phyloP scores from a whole-genome alignment of 2,113 vertebrate species.

The Limanda limanda region DNA sequence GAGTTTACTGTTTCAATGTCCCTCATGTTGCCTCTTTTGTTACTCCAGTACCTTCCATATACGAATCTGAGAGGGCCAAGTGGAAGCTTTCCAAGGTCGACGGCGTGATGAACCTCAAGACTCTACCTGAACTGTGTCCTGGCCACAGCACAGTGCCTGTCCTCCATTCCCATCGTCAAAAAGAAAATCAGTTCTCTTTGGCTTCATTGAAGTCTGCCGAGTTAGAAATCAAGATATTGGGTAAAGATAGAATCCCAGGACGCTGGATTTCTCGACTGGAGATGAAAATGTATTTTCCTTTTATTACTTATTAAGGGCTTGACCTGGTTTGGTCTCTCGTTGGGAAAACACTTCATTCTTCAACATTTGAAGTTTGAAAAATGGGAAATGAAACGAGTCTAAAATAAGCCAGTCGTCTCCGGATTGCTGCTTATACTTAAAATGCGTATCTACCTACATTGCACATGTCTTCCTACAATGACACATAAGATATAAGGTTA shows the following conservation, averaged over 20 bases:
- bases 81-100: conserved; percentile 27
- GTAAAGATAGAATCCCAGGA: conserved; percentile 29
- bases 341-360: conserved; percentile 4
- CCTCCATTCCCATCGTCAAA: not conserved
- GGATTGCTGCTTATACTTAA: too few relatives aligned
- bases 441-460: too few relatives aligned
- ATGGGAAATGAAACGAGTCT: too few relatives aligned
- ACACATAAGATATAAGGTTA: conserved; percentile 6
- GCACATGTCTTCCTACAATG: conserved; percentile 11
- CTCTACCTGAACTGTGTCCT: conserved; percentile 35
- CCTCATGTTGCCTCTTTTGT: conserved; percentile 40
- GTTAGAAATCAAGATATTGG: not conserved
- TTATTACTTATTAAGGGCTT: conserved; percentile 44
- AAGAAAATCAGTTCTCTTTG: conserved; percentile 1
- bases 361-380: too few relatives aligned
- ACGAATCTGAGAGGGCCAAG: conserved; percentile 88
- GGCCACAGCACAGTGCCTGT: conserved; percentile 61
- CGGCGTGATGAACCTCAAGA: conserved; percentile 27
- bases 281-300: conserved; percentile 31
- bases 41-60: conserved; percentile 95
- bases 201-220: conserved; percentile 15
- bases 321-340: conserved; percentile 34
- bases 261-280: conserved; percentile 31
- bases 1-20: not conserved
- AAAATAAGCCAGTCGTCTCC: too few relatives aligned